Percentiles rank a stretch among this genome's conserved stretches.
These are phyloP conservation scores for Vulpes lagopus DNA, from an alignment of 2,113 vertebrate species.

Conservation along the genomic window DNA sequence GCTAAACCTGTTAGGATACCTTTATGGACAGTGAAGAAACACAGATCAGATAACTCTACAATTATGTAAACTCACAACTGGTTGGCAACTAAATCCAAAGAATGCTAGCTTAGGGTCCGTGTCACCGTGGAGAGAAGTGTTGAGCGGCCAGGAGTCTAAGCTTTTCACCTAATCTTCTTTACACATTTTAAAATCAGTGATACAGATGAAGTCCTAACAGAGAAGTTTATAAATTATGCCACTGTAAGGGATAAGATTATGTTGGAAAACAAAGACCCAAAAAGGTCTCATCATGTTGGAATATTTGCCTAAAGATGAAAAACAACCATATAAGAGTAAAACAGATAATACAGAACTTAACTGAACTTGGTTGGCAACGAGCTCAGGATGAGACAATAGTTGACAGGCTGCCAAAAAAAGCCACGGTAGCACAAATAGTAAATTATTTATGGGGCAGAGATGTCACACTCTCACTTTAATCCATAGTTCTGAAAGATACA, in stretches of 20 bases:
- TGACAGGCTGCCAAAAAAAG: not conserved
- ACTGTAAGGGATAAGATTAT: not conserved
- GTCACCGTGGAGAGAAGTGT: not conserved
- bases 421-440: fast-evolving
- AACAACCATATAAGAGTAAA: not conserved
- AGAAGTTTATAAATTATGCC: slow-evolving; percentile 17
- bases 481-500: not conserved
- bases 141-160: not conserved
- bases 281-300: not conserved
- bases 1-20: not conserved
- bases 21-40: not conserved
- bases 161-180: not conserved
- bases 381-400: not conserved
- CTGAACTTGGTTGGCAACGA: not conserved
- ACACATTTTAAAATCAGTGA: slow-evolving; percentile 11
- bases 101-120: not conserved
- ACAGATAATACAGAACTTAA: not conserved
- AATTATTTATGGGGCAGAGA: not conserved
- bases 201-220: slow-evolving; percentile 8
- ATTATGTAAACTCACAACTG: not conserved
- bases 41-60: not conserved
- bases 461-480: not conserved
- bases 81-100: not conserved
- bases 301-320: slow-evolving; percentile 24
- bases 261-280: not conserved